Evolutionary conservation across 2,113 vertebrate species (phyloP), one percentile per base, ranked within the genome.

Genomic region (Coreoperca whiteheadi): DNA sequence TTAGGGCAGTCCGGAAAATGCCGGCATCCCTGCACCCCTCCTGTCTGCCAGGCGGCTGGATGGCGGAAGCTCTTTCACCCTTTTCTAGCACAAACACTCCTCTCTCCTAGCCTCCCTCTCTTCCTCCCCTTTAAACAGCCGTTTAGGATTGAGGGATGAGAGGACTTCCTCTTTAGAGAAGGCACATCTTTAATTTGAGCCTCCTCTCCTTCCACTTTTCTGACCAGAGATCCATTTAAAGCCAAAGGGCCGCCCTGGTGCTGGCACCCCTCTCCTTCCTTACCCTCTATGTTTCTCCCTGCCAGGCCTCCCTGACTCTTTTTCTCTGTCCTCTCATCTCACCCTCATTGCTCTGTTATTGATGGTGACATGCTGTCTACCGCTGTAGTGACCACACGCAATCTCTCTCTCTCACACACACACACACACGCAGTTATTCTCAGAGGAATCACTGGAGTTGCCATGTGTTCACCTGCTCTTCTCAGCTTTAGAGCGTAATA

Each of bases 171-270:
- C 92, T 92, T 90, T 83, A 85, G 89, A 77, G 75, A 93, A 85
- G 90, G 94, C 93, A 93, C 92, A 88, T 95, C 95, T 96, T 94
- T 96, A 95, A 96, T 96, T 95, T 95, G 90, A 91, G 85, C 86
- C 89, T 94, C 85, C 82, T 93, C 88, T 94, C 92, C 91, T 94
- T 95, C 95, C 94, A 95, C 93, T 95, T 94, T 94, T 91, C 91
- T 88, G 89, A 95, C 93, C 95, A 94, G 88, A 94, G 93, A 94
- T 93, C 89, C 92, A 92, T 93, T 95, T 94, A 93, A 94, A 94
- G 93, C 89, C 87, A 59, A 71, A 48, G 39, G 87, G 92, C 94
- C 89, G 90, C 89, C 90, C 81, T 82, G 75, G 81, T 66, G 84
- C 89, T 93, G 93, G 91, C 92, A 89, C 87, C 92, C 89, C 84